Percentiles rank a stretch among this genome's conserved stretches.
Conservation (phyloP, 2,888 invertebrate species). For the Dasysyrphus albostriatus region DNA sequence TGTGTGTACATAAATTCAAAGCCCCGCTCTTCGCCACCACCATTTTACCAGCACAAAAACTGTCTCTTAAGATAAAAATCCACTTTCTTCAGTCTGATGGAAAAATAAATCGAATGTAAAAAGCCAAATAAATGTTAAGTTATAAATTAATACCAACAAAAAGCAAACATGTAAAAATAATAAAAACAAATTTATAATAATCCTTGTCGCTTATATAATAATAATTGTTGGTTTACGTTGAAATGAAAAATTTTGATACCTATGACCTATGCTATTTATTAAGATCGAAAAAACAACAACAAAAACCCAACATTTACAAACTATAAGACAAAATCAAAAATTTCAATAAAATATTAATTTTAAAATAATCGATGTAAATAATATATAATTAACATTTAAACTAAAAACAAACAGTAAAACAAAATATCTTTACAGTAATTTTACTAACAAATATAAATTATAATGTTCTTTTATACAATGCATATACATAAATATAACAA, state of each 20-base stretch:
- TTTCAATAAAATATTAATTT: slow-evolving; percentile 3
- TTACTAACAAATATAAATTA: slow-evolving; percentile 61
- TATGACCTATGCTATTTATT: slow-evolving; percentile 58
- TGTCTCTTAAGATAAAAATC: slow-evolving; percentile 22
- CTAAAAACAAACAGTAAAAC: slow-evolving; percentile 24
- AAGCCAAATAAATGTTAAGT: slow-evolving; percentile 74
- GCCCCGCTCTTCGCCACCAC: background rate
- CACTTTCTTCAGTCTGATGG: slow-evolving; percentile 23
- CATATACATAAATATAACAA: slow-evolving; percentile 27
- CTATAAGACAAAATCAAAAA: slow-evolving; percentile 56
- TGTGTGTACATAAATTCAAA: slow-evolving; percentile 50
- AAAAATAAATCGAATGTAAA: slow-evolving; percentile 58
- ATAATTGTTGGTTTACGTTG: slow-evolving; percentile 40
- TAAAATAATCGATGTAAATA: slow-evolving; percentile 63
- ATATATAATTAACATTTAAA: slow-evolving; percentile 41
- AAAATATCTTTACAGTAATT: slow-evolving; percentile 35
- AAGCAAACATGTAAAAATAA: slow-evolving; percentile 43
- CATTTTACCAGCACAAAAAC: background rate
- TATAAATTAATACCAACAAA: slow-evolving; percentile 23
- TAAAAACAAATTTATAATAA: slow-evolving; percentile 13
- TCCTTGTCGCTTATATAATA: slow-evolving; percentile 66
- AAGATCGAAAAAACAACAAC: slow-evolving; percentile 39
- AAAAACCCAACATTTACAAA: slow-evolving; percentile 31
- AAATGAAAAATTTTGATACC: slow-evolving; percentile 65
- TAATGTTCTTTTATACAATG: slow-evolving; percentile 71